Conservation (phyloP, 2,113 vertebrate genomes). For the Pagrus major region DNA sequence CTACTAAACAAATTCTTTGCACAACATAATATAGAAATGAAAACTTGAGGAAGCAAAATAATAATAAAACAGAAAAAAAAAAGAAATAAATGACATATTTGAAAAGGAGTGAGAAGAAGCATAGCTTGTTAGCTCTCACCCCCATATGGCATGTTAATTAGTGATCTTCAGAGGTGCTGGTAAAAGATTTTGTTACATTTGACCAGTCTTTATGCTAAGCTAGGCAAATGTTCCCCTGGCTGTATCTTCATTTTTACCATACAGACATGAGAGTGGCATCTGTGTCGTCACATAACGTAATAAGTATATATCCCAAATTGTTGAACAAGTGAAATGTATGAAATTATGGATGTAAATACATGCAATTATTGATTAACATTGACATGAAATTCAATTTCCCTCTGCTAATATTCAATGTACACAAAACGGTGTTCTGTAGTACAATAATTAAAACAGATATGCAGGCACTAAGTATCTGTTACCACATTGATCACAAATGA, state of each 20-base stretch:
- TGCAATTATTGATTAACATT: not conserved
- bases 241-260: not conserved
- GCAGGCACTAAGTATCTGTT: not conserved
- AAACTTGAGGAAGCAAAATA: no score
- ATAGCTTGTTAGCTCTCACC: no score
- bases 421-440: not conserved
- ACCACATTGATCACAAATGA: not conserved
- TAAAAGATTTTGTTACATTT: no score
- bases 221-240: not conserved
- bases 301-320: not conserved
- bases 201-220: not conserved
- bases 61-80: no score
- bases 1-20: no score
- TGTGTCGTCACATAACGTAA: not conserved
- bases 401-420: no score
- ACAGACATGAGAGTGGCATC: not conserved
- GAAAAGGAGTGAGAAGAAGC: no score
- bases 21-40: no score
- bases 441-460: not conserved
- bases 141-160: no score
- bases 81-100: no score
- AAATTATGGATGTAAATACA: not conserved
- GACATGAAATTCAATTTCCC: no score
- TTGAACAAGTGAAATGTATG: not conserved
- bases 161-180: no score